Conservation (phyloP, 2,113 vertebrate genomes). For the Lophius piscatorius region DNA sequence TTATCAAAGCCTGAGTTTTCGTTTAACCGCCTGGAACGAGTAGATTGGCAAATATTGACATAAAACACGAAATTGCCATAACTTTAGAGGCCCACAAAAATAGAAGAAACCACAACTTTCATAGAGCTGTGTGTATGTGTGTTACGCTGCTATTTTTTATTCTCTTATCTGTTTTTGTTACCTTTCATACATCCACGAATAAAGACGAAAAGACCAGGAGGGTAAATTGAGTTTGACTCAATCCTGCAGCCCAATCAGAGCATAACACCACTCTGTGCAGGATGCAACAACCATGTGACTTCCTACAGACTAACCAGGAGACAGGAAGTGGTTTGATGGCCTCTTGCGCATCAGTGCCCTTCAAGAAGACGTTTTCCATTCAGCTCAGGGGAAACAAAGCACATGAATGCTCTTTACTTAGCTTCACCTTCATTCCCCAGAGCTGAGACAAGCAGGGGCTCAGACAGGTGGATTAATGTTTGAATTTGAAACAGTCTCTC, state of each 20-base stretch:
- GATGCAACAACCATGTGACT: slow-evolving; percentile 75
- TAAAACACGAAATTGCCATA: no score
- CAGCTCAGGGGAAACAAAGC: slow-evolving; percentile 36
- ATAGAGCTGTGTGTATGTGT: no score
- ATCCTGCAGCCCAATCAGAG: slow-evolving; percentile 38
- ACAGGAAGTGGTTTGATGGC: slow-evolving; percentile 76
- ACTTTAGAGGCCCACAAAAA: no score
- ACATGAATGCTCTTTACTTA: slow-evolving; percentile 4
- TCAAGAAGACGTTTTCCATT: slow-evolving; percentile 28
- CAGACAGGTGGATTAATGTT: not conserved
- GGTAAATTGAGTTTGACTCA: not conserved
- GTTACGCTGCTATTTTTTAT: no score
- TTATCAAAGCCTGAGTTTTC: no score
- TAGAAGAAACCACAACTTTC: no score
- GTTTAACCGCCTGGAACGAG: no score
- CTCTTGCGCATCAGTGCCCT: slow-evolving; percentile 57
- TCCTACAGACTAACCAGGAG: slow-evolving; percentile 71
- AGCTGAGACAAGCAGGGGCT: slow-evolving; percentile 1
- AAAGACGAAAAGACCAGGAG: not conserved
- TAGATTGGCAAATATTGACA: no score
- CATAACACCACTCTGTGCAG: slow-evolving; percentile 56
- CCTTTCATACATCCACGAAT: slow-evolving; percentile 21
- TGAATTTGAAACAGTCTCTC: not conserved
- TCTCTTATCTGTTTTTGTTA: slow-evolving; percentile 1
- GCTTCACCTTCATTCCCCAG: not conserved